Base-by-base conservation (phyloP, 2,888 invertebrate species). In the Polymixis lichenea region DNA sequence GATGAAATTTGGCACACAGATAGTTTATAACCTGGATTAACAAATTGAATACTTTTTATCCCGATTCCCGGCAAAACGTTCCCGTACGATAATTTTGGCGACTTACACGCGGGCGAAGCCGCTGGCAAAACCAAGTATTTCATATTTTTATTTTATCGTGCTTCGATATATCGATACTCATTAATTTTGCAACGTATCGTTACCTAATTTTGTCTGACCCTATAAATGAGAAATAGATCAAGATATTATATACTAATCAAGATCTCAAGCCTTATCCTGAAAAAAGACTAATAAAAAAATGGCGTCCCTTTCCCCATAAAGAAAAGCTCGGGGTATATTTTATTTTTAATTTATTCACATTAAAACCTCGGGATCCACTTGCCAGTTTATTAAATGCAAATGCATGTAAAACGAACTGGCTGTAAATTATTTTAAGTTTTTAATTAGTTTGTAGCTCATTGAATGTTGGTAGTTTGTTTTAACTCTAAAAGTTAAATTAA, bases 351-450 rank as follows among this genome's bases (percentile, higher is more conserved):
- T 75, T 75, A 81, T 75, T 80, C 76, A 55, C 49, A 75, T 81
- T 74, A 61, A 55, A 70, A 80, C 65, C 65, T 56, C 17, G 0
- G 62, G 13, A 1, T 11, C 69, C 51, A 65, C 68, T 69, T 61
- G 43, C n/a, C 28, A 70, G 60, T 60, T 81, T 66, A 81, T 80
- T 81, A 80, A 79, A 80, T 80, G 80, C 65, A 82, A 80, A 76
- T 80, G 76, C 65, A 81, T 76, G 77, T 60, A 81, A 80, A 80
- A 66, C 64, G 49, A 28, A n/a, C 65, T 38, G 67, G 8, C 64
- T 38, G 65, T 65, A 55, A 61, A 79, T 79, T 69, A 80, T 61
- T 81, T 69, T 51, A 75, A 70, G 65, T 68, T 75, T 79, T 81
- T 75, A 80, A 80, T 80, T 81, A 60, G 17, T 64, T 70, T n/a